Percentiles rank a stretch among this genome's conserved stretches.
Evolutionary conservation across 2,888 invertebrate species (phyloP).

Genomic region (Acronicta psi): DNA sequence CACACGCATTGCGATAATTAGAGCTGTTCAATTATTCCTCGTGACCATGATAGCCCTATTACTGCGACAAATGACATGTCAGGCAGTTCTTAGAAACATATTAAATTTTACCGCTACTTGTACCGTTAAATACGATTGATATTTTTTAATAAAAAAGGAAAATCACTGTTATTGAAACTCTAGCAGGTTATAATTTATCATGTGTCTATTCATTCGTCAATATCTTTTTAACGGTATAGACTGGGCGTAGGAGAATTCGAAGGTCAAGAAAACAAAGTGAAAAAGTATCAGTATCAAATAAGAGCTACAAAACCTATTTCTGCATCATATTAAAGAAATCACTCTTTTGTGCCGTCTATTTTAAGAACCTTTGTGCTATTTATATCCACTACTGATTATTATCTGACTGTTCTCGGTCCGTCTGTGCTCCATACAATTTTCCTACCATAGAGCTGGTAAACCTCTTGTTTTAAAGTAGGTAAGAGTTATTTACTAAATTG

Average conservation of each 20-base stretch:
- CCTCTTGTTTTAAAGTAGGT: too few species aligned
- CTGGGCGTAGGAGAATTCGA: background rate
- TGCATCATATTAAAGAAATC: too few species aligned
- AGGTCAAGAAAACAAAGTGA: too few species aligned
- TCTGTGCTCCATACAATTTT: too few species aligned
- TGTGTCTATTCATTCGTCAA: conserved; percentile 1
- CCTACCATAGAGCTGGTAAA: too few species aligned
- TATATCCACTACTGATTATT: too few species aligned
- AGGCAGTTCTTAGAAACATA: conserved; percentile 14
- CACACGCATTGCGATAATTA: conserved; percentile 46
- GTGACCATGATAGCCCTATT: conserved; percentile 36
- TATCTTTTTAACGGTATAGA: background rate
- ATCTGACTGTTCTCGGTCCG: too few species aligned
- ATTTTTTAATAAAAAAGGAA: conserved; percentile 14
- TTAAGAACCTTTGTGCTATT: too few species aligned
- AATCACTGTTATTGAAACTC: background rate
- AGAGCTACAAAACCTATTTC: too few species aligned
- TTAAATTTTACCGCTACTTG: conserved; percentile 24
- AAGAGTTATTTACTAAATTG: too few species aligned
- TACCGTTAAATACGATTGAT: conserved; percentile 13
- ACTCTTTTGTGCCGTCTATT: too few species aligned
- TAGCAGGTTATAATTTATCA: background rate
- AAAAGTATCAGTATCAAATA: too few species aligned
- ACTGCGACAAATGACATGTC: conserved; percentile 37
- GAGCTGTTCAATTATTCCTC: conserved; percentile 32